These are phyloP conservation scores for Gryllus bimaculatus DNA, from an alignment of 1,140 invertebrate species.

Conservation along the genomic window DNA sequence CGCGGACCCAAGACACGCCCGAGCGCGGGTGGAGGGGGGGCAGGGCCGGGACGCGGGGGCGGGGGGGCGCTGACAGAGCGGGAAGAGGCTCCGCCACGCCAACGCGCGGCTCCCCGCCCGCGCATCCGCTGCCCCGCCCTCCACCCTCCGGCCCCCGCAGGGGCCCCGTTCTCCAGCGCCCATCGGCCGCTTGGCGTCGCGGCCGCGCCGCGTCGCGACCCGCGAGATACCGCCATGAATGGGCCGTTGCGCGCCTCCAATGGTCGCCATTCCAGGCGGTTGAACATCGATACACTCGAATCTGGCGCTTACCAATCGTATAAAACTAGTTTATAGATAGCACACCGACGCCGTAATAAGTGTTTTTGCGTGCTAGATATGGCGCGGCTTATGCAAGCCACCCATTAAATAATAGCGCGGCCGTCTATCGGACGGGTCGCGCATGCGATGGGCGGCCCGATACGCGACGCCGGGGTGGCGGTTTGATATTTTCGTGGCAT, in stretches of 20 bases:
- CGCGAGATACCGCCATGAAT: not conserved
- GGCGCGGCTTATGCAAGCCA: not conserved
- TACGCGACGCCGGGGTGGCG: not conserved
- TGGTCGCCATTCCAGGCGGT: constrained; percentile 2
- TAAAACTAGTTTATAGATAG: constrained; percentile 6
- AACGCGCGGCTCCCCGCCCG: not conserved
- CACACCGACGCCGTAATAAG: not conserved
- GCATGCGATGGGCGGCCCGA: not conserved
- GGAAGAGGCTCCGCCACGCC: not conserved
- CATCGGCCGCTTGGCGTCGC: not conserved
- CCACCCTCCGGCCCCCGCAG: too few species aligned
- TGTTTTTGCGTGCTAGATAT: constrained; percentile 4
- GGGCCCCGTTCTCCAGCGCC: too few species aligned
- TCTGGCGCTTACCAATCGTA: not conserved
- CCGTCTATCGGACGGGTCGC: not conserved
- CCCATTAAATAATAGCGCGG: not conserved
- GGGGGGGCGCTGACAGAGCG: not conserved
- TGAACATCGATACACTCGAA: constrained; percentile 3
- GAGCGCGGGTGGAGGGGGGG: not conserved
- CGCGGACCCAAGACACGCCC: not conserved
- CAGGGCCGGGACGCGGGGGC: too few species aligned
- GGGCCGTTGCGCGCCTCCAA: not conserved
- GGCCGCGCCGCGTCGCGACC: too few species aligned
- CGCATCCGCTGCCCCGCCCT: not conserved
- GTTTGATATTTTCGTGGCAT: constrained; percentile 4